Conservation (phyloP, 2,888 invertebrate genomes). For the Drosophila limbata region DNA sequence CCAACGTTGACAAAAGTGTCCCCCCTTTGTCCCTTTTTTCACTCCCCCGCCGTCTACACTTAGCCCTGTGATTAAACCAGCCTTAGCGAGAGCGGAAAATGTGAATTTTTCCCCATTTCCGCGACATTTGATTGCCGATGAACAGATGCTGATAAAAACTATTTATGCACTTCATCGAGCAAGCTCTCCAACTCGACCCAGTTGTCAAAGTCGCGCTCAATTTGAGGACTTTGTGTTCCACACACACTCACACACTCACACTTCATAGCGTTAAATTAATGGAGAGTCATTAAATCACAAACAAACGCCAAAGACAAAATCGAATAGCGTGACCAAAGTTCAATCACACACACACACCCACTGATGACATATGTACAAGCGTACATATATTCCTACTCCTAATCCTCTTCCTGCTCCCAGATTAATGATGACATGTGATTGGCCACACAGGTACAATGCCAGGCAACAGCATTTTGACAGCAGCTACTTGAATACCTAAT, state of each 20-base stretch:
- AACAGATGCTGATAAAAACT: slow-evolving; percentile 41
- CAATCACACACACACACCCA: slow-evolving; percentile 58
- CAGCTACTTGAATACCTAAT: slow-evolving; percentile 12
- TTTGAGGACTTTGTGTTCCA: slow-evolving; percentile 14
- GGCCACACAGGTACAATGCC: slow-evolving; percentile 36
- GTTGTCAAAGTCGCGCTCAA: slow-evolving; percentile 25
- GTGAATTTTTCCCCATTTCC: slow-evolving; percentile 63
- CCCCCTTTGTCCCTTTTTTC: background rate
- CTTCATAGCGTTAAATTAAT: slow-evolving; percentile 55
- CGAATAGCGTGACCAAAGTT: slow-evolving; percentile 50
- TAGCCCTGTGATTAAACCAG: slow-evolving; percentile 41
- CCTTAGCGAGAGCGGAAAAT: slow-evolving; percentile 24
- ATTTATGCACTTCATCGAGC: slow-evolving; percentile 32
- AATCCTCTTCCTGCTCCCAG: background rate
- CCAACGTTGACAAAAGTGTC: slow-evolving; percentile 10
- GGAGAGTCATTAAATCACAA: slow-evolving; percentile 60
- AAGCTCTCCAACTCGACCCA: slow-evolving; percentile 24
- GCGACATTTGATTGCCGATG: slow-evolving; percentile 52
- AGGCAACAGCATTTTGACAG: slow-evolving; percentile 8
- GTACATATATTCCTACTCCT: background rate
- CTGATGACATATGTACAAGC: slow-evolving; percentile 24
- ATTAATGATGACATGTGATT: slow-evolving; percentile 38
- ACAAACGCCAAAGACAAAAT: slow-evolving; percentile 30
- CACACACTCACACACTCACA: slow-evolving; percentile 3
- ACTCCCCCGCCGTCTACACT: background rate